A percentile compares a stretch with the other conserved stretches of the same genome.
Evolutionary conservation across 2,888 invertebrate genomes (phyloP).

Genomic region (Oconnorella tubifera): DNA sequence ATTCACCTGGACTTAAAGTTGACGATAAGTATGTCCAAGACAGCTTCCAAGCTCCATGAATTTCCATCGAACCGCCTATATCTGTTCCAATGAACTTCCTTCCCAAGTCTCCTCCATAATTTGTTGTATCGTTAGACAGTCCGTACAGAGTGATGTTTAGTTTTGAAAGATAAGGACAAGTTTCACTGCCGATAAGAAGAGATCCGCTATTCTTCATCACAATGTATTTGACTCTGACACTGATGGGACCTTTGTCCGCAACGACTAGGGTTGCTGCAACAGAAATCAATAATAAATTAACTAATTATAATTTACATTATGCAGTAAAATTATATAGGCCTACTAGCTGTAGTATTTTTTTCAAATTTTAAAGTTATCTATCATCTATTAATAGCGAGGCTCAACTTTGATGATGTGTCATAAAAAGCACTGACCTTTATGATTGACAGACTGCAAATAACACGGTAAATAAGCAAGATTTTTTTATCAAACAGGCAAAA

Average conservation of each 20-base stretch:
- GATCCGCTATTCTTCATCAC: slow-evolving; percentile 29
- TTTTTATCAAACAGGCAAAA: too few relatives aligned
- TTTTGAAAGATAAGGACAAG: slow-evolving; percentile 31
- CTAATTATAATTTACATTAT: too few relatives aligned
- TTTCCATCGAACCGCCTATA: slow-evolving; percentile 38
- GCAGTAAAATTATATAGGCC: too few relatives aligned
- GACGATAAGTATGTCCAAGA: slow-evolving; percentile 40
- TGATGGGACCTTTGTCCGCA: slow-evolving; percentile 27
- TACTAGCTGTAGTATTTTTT: too few relatives aligned
- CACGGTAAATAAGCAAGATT: too few relatives aligned
- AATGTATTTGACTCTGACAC: slow-evolving; percentile 29
- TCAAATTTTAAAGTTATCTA: too few relatives aligned
- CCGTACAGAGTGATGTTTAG: slow-evolving; percentile 32
- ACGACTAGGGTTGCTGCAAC: slow-evolving; percentile 27
- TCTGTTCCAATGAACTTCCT: slow-evolving; percentile 42
- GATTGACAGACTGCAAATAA: too few relatives aligned
- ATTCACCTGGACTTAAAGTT: slow-evolving; percentile 23
- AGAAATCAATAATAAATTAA: neutral
- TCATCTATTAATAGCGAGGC: too few relatives aligned
- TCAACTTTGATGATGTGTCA: too few relatives aligned
- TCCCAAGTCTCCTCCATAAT: slow-evolving; percentile 20
- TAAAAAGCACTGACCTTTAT: too few relatives aligned
- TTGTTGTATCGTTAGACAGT: slow-evolving; percentile 19
- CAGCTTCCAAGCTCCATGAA: slow-evolving; percentile 39
- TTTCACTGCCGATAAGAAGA: slow-evolving; percentile 38